A percentile compares a stretch with the other conserved stretches of the same genome.
Conservation (phyloP, 2,888 invertebrate species). For the Eilema sororculum region DNA sequence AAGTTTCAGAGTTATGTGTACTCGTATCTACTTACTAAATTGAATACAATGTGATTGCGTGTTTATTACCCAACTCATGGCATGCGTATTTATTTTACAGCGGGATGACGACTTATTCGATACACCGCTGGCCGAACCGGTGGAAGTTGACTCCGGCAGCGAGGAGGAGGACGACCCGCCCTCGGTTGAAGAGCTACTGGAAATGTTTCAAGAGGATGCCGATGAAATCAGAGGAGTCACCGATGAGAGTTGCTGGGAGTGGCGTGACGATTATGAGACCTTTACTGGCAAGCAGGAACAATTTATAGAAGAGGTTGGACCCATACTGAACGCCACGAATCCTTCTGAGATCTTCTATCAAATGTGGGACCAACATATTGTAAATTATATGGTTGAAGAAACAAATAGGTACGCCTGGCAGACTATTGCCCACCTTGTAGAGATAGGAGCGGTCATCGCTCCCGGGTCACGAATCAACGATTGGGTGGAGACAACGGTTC, state of each 20-base stretch:
- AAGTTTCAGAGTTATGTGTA: no score
- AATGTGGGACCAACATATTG: constrained; percentile 8
- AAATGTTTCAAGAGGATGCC: not conserved
- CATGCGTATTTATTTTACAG: not conserved
- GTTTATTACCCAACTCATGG: not conserved
- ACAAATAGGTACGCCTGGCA: not conserved
- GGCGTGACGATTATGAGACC: constrained; percentile 4
- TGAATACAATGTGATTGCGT: not conserved
- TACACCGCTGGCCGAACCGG: not conserved
- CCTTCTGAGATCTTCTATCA: constrained; percentile 7
- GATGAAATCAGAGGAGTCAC: not conserved
- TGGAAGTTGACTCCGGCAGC: constrained; percentile 10
- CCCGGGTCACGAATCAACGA: not conserved
- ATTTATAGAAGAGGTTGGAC: constrained; percentile 11
- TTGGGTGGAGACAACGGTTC: not conserved
- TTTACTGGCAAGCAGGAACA: not conserved
- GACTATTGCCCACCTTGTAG: not conserved
- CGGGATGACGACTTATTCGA: not conserved
- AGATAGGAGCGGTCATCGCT: not conserved
- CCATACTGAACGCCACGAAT: not conserved
- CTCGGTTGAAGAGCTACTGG: not conserved
- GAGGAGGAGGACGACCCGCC: not conserved
- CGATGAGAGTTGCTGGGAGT: not conserved
- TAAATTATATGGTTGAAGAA: not conserved
- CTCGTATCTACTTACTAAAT: not conserved